phyloP scores from a whole-genome alignment of 2,113 vertebrate species.

The Crotophaga sulcirostris region DNA sequence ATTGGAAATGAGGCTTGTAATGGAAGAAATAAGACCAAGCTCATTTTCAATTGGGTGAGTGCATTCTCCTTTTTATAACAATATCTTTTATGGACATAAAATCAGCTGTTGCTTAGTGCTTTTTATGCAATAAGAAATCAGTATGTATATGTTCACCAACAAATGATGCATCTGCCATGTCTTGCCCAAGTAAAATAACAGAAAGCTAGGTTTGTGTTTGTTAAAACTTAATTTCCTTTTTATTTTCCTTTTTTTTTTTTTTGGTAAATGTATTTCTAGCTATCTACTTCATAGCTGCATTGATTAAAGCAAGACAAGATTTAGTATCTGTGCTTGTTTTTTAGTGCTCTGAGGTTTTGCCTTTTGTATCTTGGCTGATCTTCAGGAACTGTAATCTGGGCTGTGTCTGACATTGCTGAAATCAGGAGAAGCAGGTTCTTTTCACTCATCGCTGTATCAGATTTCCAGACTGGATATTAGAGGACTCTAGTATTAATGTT shows the following conservation, averaged over 20 bases:
- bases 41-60: not conserved
- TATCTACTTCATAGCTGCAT: not conserved
- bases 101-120: not conserved
- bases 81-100: not conserved
- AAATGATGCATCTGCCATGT: not conserved
- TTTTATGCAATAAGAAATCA: not conserved
- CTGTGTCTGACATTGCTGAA: not conserved
- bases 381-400: not conserved
- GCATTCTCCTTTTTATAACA: not conserved
- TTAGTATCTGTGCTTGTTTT: not conserved
- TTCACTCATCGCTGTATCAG: not conserved
- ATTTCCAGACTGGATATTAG: not conserved
- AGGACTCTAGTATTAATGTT: not conserved
- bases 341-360: not conserved
- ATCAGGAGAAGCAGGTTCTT: not conserved
- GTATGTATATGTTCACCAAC: not conserved
- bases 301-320: not conserved
- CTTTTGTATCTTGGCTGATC: not conserved
- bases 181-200: not conserved
- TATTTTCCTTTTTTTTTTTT: not conserved
- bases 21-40: not conserved
- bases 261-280: not conserved
- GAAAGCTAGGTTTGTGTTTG: not conserved
- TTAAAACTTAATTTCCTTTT: not conserved
- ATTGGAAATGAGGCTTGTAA: not conserved